Percentiles rank a stretch among this genome's conserved stretches.
Conservation (phyloP, 1,140 invertebrate species). For the Scaptodrosophila lebanonensis region DNA sequence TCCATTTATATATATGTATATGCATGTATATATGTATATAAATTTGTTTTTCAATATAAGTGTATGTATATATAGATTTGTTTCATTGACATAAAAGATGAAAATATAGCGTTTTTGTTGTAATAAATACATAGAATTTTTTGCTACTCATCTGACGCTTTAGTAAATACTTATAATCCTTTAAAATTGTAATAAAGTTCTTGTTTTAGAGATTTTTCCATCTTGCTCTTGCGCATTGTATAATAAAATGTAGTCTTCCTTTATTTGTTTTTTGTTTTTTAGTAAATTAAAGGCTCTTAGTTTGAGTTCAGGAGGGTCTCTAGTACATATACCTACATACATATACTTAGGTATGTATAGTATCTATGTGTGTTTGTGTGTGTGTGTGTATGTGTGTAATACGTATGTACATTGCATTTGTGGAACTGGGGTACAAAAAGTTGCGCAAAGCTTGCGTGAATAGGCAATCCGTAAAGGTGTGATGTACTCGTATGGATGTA, state of each 20-base stretch:
- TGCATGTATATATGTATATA: conserved; percentile 21
- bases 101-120: conserved; percentile 30
- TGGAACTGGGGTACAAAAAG: no score
- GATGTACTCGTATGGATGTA: not conserved
- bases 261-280: conserved; percentile 31
- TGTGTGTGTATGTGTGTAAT: conserved; percentile 7
- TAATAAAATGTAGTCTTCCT: conserved; percentile 36
- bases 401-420: conserved; percentile 27
- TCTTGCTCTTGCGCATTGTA: conserved; percentile 8
- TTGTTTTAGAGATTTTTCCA: conserved; percentile 4
- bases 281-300: conserved; percentile 38
- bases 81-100: conserved; percentile 55
- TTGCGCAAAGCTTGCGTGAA: no score
- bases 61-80: conserved; percentile 25
- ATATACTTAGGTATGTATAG: conserved; percentile 7
- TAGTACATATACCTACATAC: conserved; percentile 18
- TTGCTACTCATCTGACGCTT: not conserved
- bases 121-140: not conserved
- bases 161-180: not conserved
- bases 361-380: conserved; percentile 10
- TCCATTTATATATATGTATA: conserved; percentile 30
- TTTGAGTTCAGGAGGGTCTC: conserved; percentile 40
- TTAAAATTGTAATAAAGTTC: conserved; percentile 24
- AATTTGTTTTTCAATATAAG: conserved; percentile 29
- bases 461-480: not conserved